A percentile compares a stretch with the other conserved stretches of the same genome.
phyloP scores from a whole-genome alignment of 2,888 invertebrate genomes.

The Imbricaverruca yamaguchii region DNA sequence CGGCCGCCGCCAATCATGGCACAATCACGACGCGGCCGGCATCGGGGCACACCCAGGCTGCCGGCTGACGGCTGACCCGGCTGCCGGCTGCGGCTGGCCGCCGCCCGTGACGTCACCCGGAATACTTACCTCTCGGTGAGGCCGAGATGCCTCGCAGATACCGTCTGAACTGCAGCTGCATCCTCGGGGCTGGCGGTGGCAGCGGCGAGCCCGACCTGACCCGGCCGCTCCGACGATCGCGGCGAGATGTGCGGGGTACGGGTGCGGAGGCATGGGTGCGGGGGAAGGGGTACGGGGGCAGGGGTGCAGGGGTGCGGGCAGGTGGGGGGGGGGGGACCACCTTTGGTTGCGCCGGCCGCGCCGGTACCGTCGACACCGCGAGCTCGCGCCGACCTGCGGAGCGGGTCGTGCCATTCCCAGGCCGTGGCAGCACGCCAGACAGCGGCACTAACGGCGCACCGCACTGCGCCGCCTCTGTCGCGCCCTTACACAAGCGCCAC shows the following conservation, averaged over 20 bases:
- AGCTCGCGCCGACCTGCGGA: not conserved
- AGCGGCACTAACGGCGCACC: slow-evolving; percentile 18
- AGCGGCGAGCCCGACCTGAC: too few relatives aligned
- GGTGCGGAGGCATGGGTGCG: not conserved
- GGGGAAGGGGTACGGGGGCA: not conserved
- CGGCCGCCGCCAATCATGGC: not conserved
- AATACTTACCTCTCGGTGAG: too few relatives aligned
- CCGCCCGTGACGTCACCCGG: too few relatives aligned
- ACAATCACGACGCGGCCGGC: too few relatives aligned
- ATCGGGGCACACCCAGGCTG: too few relatives aligned
- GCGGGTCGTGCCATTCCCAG: not conserved
- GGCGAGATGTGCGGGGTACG: too few relatives aligned
- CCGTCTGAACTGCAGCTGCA: too few relatives aligned
- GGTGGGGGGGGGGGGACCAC: not conserved
- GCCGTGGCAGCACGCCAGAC: slow-evolving; percentile 13
- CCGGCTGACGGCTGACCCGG: too few relatives aligned
- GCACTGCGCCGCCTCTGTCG: not conserved
- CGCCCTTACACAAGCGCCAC: slow-evolving; percentile 14
- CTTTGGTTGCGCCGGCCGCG: not conserved
- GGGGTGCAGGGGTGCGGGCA: not conserved
- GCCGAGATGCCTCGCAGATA: too few relatives aligned
- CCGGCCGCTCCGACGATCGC: too few relatives aligned
- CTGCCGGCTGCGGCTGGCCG: too few relatives aligned
- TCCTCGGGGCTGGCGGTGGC: too few relatives aligned
- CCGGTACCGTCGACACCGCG: not conserved